Base-by-base conservation (phyloP, 1,140 invertebrate species). In the Cyclina sinensis region DNA sequence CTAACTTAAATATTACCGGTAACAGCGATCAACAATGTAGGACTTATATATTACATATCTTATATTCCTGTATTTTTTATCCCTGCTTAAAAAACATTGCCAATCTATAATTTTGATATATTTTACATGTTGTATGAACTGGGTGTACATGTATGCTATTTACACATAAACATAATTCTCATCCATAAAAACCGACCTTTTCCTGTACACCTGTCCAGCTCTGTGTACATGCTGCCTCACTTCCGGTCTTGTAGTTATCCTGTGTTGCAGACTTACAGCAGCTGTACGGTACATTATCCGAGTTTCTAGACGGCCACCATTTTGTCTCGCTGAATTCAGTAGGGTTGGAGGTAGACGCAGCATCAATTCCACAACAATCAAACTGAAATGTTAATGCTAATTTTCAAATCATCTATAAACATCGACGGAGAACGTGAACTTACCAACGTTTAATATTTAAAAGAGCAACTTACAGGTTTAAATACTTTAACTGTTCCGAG, bases 341-440 rank as follows among this genome's bases (percentile, higher is more conserved):
- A 2, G 35, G 11, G 37, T 74, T 74, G 21, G 7, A 46, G 11
- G 62, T 16, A 1, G 9, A n/a, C 3, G 76, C 84, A 14, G 84
- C 70, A 16, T 86, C 27, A 11, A 86, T 73, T 16, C 84, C 84
- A 30, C 84, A 86, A 43, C 84, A 86, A 1, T 86, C 51, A 65
- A 78, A 86, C 84, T 86, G 51, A 46, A 65, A 37, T 70, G n/a
- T 5, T 4, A 21, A 59, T n/a, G 4, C 5, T n/a, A 59, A 59
- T 21, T 9, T 51, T 51, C 9, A 12, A 21, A 51, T 9, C 9
- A 51, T 51, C 9, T 21, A 51, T 51, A 12, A 21, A 12, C 21
- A 9, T 51, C 9, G 21, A 51, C 9, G 11, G 57, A 62, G 11
- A 62, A 62, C 5, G 16, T 62, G n/a, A 68, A 68, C 62, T 68